phyloP scores from a whole-genome alignment of 2,797 vertebrate species.

The Ciconia nigra region DNA sequence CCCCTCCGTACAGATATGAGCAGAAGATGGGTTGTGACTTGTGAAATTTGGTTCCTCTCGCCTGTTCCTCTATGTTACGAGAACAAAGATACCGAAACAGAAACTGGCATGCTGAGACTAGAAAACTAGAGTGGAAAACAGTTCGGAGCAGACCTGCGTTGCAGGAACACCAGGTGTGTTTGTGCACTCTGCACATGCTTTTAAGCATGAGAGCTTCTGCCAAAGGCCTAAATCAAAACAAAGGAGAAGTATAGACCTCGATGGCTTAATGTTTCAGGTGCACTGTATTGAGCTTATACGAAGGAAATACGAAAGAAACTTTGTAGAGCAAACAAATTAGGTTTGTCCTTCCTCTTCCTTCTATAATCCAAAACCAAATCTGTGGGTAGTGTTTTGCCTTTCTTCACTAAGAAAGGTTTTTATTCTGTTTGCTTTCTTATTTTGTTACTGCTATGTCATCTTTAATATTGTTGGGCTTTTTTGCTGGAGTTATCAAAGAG shows the following conservation, averaged over 20 bases:
- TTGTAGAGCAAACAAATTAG: neutral
- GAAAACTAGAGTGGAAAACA: neutral
- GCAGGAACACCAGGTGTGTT: neutral
- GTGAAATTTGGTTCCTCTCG: neutral
- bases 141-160: neutral
- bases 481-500: neutral
- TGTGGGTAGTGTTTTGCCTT: neutral
- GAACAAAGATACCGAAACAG: neutral
- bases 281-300: neutral
- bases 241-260: neutral
- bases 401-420: neutral
- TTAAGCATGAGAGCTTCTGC: neutral
- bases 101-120: neutral
- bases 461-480: fast-evolving
- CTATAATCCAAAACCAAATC: neutral
- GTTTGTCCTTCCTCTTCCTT: neutral
- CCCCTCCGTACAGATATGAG: neutral
- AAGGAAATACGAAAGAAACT: no score
- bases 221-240: neutral
- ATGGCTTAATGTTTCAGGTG: neutral
- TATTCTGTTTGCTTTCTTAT: neutral
- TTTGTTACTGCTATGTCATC: neutral
- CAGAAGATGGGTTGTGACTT: neutral
- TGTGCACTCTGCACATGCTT: neutral
- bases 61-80: neutral